Conservation (phyloP, 2,888 invertebrate species). For the Cybosia mesomella region DNA sequence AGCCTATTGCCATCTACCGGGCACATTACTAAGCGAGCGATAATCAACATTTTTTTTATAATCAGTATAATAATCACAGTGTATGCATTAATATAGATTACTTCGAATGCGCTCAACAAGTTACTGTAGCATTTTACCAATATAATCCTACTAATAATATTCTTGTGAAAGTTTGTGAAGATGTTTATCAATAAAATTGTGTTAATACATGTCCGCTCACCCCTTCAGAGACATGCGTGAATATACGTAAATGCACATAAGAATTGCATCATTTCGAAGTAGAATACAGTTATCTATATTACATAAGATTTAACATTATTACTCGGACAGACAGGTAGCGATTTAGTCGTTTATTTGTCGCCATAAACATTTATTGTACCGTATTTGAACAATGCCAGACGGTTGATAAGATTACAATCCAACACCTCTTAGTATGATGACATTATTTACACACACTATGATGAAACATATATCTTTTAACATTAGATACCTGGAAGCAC, state of each 20-base stretch:
- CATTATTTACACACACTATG: neutral
- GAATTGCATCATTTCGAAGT: neutral
- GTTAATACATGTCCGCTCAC: no score
- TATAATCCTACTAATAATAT: no score
- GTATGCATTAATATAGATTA: no score
- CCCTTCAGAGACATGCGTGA: neutral
- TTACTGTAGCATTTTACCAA: no score
- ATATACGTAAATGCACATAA: neutral
- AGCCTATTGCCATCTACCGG: no score
- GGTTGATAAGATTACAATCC: conserved; percentile 3
- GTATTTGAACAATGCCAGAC: neutral
- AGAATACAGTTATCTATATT: neutral
- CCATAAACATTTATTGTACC: neutral
- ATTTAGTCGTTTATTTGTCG: conserved; percentile 3
- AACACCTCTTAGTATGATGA: neutral
- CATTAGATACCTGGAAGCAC: neutral
- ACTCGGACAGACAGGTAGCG: neutral
- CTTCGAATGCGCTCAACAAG: no score
- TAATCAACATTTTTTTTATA: no score
- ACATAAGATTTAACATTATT: conserved; percentile 1
- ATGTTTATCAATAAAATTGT: no score
- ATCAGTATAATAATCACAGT: no score
- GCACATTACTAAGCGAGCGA: no score
- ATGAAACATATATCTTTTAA: neutral
- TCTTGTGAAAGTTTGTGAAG: no score